Conservation (phyloP, 2,888 invertebrate species). For the Drosophila mercatorum region DNA sequence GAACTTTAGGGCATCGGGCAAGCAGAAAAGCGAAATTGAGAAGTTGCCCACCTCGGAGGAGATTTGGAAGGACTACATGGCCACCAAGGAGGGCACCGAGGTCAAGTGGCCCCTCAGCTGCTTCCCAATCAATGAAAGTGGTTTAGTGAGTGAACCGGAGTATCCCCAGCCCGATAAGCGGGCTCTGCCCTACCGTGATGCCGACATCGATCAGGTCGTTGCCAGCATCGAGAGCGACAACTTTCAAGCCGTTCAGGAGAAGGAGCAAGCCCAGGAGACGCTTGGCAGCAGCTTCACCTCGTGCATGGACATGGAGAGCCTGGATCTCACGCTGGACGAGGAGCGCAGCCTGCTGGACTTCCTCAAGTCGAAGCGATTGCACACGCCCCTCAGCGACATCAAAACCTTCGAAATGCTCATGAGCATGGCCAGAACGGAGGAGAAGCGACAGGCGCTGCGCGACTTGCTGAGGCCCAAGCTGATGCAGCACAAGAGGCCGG, state of each 20-base stretch:
- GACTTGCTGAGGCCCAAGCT: constrained; percentile 11
- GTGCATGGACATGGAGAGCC: neutral
- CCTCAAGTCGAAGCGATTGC: constrained; percentile 14
- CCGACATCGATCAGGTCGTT: neutral
- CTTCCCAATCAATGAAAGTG: no score
- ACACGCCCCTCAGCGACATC: constrained; percentile 28
- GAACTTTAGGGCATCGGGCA: neutral
- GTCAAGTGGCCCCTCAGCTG: constrained; percentile 32
- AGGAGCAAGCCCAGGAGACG: neutral
- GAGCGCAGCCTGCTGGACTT: constrained; percentile 18
- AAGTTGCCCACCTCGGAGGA: constrained; percentile 34
- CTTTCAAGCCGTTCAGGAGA: fast-evolving
- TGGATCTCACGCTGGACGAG: constrained; percentile 22
- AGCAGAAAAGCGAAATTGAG: neutral
- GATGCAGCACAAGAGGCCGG: neutral
- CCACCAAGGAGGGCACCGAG: neutral
- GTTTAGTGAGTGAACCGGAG: no score
- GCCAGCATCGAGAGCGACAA: neutral
- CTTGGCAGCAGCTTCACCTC: neutral
- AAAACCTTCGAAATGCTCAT: constrained; percentile 21
- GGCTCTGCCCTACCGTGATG: no score
- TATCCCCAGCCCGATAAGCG: no score
- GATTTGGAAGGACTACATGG: constrained; percentile 21
- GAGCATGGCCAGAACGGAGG: neutral
- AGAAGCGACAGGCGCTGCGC: neutral